Evolutionary conservation across 2,797 vertebrate species (phyloP), one percentile per base, ranked within the genome.

Genomic region (Gymnodraco acuticeps): DNA sequence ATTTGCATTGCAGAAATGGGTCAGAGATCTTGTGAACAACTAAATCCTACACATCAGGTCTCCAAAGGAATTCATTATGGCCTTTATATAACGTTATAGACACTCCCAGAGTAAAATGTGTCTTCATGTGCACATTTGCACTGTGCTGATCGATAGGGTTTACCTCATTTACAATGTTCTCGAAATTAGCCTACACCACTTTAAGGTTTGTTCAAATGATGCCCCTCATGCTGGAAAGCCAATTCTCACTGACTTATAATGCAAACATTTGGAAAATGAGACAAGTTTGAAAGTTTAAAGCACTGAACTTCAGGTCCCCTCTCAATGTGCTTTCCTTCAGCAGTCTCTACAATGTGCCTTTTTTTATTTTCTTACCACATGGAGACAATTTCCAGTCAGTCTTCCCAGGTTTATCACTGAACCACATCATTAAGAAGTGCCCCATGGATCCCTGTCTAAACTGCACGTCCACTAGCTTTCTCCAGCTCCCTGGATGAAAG

Each of bases 391-490:
- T 87, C 70, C 75, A 71, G 83, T 81, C 87, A 72, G 77, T 84
- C 78, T 81, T 80, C 73, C 78, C 85, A 74, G 84, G 82, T 91
- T 90, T 86, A 89, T 90, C 89, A 86, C 82, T 87, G 85, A 88
- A 87, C 80, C 90, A 89, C 88, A 91, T 91, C 91, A 92, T 93
- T 94, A 91, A 91, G 88, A 86, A 87, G 80, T 82, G 88, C 87
- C 87, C 88, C 85, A 87, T 73, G 85, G 89, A 91, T 88, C 77
- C 82, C 81, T 89, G 86, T 92, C 89, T 92, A 87, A 90, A 89
- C 87, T 88, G 74, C 84, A 85, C 51, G 74, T 90, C 75, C 62
- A 87, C 84, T 84, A 71, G 73, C 83, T 87, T 87, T 84, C 73
- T 70, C 78, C 71, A 87, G 90, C 77, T 90, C 89, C 89, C 90